Conservation (phyloP, 2,888 invertebrate species). For the Diogma glabrata region DNA sequence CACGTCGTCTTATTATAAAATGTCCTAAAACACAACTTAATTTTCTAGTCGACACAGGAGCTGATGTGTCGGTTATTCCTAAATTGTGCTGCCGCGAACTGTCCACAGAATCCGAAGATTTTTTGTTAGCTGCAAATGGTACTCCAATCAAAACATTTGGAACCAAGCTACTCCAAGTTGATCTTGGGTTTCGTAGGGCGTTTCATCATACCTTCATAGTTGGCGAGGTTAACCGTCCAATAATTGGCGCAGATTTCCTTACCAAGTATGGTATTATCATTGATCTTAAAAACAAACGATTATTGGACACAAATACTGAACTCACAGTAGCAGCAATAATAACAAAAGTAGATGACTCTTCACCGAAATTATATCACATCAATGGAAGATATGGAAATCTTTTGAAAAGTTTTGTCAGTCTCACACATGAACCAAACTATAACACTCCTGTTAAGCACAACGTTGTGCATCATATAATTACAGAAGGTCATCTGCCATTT, state of each 20-base stretch:
- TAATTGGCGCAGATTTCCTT: too few relatives aligned
- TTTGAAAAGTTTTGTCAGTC: not conserved
- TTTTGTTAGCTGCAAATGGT: too few relatives aligned
- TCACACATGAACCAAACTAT: not conserved
- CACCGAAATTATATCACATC: not conserved
- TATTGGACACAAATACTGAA: not conserved
- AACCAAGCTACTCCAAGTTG: too few relatives aligned
- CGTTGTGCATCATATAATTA: not conserved
- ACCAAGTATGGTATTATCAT: too few relatives aligned
- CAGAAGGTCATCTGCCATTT: not conserved
- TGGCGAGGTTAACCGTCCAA: too few relatives aligned
- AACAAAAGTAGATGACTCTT: not conserved
- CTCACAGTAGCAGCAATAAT: not conserved
- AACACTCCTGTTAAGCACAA: not conserved
- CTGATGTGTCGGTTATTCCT: too few relatives aligned
- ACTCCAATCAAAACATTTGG: too few relatives aligned
- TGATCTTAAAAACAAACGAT: not conserved
- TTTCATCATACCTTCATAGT: too few relatives aligned
- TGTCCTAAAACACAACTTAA: not conserved
- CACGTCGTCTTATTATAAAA: not conserved
- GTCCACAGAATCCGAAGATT: too few relatives aligned
- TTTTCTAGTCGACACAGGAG: too few relatives aligned
- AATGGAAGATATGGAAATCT: not conserved
- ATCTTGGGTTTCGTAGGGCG: too few relatives aligned
- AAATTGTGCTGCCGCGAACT: too few relatives aligned